phyloP scores from a whole-genome alignment of 2,113 vertebrate species.

The Rhinogobius similis region DNA sequence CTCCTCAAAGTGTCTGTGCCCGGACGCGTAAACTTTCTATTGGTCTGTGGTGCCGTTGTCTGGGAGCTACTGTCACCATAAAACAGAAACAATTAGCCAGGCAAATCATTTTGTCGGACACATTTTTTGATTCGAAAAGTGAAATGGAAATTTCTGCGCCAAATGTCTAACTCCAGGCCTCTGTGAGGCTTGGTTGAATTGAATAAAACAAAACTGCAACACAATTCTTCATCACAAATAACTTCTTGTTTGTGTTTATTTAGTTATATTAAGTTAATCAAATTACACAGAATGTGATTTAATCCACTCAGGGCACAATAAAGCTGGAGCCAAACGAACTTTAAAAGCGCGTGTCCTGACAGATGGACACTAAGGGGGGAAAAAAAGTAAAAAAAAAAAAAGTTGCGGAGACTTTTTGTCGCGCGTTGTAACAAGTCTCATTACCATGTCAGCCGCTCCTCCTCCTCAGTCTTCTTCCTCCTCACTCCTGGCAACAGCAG shows the following conservation, averaged over 20 bases:
- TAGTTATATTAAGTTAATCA: not conserved
- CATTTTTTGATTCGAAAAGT: not conserved
- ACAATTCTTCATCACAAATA: too few relatives aligned
- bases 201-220: too few relatives aligned
- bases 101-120: constrained; percentile 19
- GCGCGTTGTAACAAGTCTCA: constrained; percentile 79
- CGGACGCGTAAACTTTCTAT: constrained; percentile 42
- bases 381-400: constrained; percentile 54
- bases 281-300: not conserved
- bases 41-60: constrained; percentile 20
- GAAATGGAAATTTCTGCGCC: not conserved
- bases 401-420: constrained; percentile 71
- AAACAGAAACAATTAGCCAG: constrained; percentile 6
- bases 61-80: constrained; percentile 38
- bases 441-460: constrained; percentile 76
- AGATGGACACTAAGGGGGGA: constrained; percentile 31
- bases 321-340: not conserved
- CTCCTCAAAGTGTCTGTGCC: constrained; percentile 25
- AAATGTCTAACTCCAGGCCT: not conserved
- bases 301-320: not conserved
- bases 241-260: not conserved
- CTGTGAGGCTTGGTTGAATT: too few relatives aligned
- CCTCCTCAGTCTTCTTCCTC: constrained; percentile 75
- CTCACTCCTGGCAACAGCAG: constrained; percentile 83
- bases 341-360: constrained; percentile 26